Percentiles rank a stretch among this genome's conserved stretches.
These are phyloP conservation scores for Marasmarcha lunaedactyla DNA, from an alignment of 2,888 invertebrate genomes.

Conservation along the genomic window DNA sequence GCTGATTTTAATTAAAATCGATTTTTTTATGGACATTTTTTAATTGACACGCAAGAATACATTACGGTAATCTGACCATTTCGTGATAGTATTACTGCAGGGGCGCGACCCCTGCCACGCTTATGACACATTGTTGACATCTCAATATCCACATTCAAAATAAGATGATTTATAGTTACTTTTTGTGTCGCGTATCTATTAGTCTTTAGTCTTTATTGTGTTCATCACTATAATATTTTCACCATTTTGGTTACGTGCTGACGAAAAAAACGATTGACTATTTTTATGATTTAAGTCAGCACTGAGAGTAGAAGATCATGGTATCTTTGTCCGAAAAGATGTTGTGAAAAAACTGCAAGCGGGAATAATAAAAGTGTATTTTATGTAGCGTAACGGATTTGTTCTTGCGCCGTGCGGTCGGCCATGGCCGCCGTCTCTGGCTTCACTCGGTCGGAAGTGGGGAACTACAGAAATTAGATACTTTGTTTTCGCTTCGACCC, in stretches of 20 bases:
- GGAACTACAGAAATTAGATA: conserved; percentile 60
- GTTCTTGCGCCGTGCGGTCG: conserved; percentile 59
- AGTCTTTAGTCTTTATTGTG: too few relatives aligned
- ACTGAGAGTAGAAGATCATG: too few relatives aligned
- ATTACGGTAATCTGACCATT: neutral
- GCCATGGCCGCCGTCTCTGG: conserved; percentile 39
- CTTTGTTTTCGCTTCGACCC: conserved; percentile 45
- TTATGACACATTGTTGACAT: too few relatives aligned
- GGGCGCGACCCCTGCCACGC: neutral
- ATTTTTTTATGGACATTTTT: neutral
- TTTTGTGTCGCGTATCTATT: too few relatives aligned
- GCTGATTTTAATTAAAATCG: neutral
- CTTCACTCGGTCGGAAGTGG: conserved; percentile 52
- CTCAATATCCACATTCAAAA: too few relatives aligned
- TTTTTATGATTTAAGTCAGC: too few relatives aligned
- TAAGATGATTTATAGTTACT: too few relatives aligned
- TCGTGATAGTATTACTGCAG: neutral
- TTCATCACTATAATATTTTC: too few relatives aligned
- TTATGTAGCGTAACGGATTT: conserved; percentile 59
- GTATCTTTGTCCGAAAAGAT: conserved; percentile 42
- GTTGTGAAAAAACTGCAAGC: conserved; percentile 43
- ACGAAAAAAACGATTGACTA: too few relatives aligned
- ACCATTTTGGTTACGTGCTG: too few relatives aligned
- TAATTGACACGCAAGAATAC: neutral
- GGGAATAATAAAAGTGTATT: conserved; percentile 47